phyloP scores from a whole-genome alignment of 2,797 vertebrate species.

The Clangula hyemalis region DNA sequence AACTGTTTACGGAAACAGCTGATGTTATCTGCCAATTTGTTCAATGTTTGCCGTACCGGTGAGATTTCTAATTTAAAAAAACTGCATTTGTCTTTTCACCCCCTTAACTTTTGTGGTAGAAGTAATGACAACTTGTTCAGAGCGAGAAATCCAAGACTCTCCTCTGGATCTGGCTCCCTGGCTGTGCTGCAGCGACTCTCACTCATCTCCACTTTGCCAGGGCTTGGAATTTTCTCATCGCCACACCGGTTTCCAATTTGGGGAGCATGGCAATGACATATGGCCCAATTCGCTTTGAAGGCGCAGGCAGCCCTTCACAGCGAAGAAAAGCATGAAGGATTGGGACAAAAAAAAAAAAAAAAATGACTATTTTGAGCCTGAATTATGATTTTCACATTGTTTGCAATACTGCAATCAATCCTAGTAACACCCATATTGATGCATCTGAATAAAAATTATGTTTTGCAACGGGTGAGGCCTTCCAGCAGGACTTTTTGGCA shows the following conservation, averaged over 20 bases:
- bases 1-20: neutral
- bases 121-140: neutral
- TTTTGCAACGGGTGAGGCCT: neutral
- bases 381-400: neutral
- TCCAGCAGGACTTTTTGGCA: neutral
- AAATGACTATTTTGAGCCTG: neutral
- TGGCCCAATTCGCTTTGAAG: neutral
- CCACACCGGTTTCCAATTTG: neutral
- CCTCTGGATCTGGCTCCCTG: neutral
- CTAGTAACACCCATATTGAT: fast-evolving
- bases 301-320: neutral
- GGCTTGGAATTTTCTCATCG: neutral
- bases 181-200: neutral
- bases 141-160: neutral
- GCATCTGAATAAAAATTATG: neutral
- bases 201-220: neutral
- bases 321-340: neutral
- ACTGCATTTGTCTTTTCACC: neutral
- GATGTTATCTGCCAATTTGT: neutral
- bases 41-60: neutral
- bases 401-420: neutral
- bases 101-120: neutral
- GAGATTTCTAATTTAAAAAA: neutral
- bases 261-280: neutral
- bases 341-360: fast-evolving